Evolutionary conservation across 2,797 vertebrate genomes (phyloP).

Genomic region (Menidia menidia): DNA sequence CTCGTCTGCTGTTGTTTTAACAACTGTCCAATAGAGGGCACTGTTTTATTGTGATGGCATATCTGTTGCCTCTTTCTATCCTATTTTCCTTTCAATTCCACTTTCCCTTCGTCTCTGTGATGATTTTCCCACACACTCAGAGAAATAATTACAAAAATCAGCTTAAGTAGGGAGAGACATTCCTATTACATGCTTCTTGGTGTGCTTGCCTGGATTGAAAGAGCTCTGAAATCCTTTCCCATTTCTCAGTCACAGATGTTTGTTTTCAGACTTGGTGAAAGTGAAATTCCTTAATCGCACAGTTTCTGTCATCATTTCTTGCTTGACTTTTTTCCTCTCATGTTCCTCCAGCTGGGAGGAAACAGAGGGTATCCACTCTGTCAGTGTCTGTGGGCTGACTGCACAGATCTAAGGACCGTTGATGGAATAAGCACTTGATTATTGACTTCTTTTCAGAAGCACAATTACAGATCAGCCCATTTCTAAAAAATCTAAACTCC

Average conservation of each 20-base stretch:
- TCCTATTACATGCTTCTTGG: slow-evolving; percentile 70
- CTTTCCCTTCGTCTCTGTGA: slow-evolving; percentile 23
- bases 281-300: slow-evolving; percentile 53
- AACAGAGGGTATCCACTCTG: slow-evolving; percentile 13
- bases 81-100: neutral
- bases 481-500: slow-evolving; percentile 52
- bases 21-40: slow-evolving; percentile 75
- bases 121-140: slow-evolving; percentile 51
- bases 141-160: slow-evolving; percentile 74
- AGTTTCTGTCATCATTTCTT: slow-evolving; percentile 45
- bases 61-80: slow-evolving; percentile 2
- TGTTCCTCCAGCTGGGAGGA: slow-evolving; percentile 38
- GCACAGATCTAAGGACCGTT: slow-evolving; percentile 41
- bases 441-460: slow-evolving; percentile 61
- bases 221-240: slow-evolving; percentile 48
- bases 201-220: slow-evolving; percentile 55
- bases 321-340: slow-evolving; percentile 47
- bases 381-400: slow-evolving; percentile 19
- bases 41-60: slow-evolving; percentile 61
- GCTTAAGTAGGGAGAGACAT: slow-evolving; percentile 74
- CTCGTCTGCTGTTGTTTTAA: slow-evolving; percentile 39
- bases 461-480: slow-evolving; percentile 48
- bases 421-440: slow-evolving; percentile 50
- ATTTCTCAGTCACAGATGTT: slow-evolving; percentile 52
- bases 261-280: slow-evolving; percentile 46